A percentile compares a stretch with the other conserved stretches of the same genome.
These are phyloP conservation scores for Muscicapa adusta DNA, from an alignment of 2,113 vertebrate species.

Conservation along the genomic window DNA sequence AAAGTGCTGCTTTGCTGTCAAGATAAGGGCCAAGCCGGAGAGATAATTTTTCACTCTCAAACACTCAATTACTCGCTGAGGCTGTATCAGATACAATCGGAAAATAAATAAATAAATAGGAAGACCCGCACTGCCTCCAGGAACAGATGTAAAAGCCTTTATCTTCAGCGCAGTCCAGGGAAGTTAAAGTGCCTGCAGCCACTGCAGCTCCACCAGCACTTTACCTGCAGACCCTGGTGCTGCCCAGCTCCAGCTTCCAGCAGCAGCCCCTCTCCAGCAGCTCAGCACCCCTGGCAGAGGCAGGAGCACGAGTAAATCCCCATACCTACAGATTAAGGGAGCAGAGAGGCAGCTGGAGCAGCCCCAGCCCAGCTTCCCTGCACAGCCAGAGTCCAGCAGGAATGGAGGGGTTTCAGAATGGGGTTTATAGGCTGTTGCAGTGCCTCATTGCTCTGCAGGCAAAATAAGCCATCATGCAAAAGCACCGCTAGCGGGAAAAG, in stretches of 20 bases:
- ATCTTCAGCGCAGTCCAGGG: slow-evolving; percentile 42
- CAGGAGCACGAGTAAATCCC: accelerated
- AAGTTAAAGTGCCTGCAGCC: slow-evolving; percentile 37
- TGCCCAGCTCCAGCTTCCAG: neutral
- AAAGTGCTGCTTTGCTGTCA: slow-evolving; percentile 79
- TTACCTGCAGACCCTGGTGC: neutral
- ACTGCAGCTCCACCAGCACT: neutral
- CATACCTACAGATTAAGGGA: neutral
- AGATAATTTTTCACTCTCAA: slow-evolving; percentile 82
- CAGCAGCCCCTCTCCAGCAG: neutral
- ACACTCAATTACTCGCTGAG: slow-evolving; percentile 79
- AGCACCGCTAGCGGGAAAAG: neutral
- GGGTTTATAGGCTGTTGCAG: neutral
- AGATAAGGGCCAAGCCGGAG: slow-evolving; percentile 79
- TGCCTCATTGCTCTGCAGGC: neutral
- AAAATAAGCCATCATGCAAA: neutral
- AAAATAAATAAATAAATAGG: slow-evolving; percentile 46
- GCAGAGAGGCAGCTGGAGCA: neutral
- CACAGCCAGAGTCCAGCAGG: neutral
- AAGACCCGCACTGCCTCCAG: slow-evolving; percentile 45
- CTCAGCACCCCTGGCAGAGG: accelerated
- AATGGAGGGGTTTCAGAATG: neutral
- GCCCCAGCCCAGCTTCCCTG: neutral
- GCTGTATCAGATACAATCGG: slow-evolving; percentile 74
- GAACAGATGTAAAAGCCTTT: slow-evolving; percentile 72